Evolutionary conservation across 2,113 vertebrate species (phyloP).

Genomic region (Pedionomus torquatus): DNA sequence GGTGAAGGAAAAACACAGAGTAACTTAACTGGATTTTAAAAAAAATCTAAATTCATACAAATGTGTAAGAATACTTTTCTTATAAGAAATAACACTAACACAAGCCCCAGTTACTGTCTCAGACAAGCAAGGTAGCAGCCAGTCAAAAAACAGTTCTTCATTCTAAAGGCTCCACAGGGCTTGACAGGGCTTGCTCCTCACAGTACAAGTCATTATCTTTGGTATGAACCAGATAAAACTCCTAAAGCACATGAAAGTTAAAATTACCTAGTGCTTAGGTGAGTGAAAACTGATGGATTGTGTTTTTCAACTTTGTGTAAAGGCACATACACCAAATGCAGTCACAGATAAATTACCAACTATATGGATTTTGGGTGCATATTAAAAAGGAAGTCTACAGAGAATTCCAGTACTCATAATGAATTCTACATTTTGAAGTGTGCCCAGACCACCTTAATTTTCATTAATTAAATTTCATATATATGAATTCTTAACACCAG

Average conservation of each 20-base stretch:
- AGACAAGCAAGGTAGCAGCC: background rate
- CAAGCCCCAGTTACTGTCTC: background rate
- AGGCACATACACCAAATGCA: accelerated
- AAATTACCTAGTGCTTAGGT: background rate
- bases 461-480: background rate
- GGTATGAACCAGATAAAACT: background rate
- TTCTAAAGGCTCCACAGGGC: background rate
- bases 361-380: background rate
- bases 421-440: background rate
- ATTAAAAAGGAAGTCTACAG: background rate
- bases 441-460: background rate
- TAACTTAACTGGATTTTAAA: background rate
- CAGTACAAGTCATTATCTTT: background rate
- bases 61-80: background rate
- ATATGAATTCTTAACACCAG: background rate
- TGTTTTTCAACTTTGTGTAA: accelerated
- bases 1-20: background rate
- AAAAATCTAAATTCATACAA: background rate
- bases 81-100: background rate
- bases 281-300: background rate
- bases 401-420: background rate
- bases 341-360: background rate
- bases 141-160: background rate
- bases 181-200: background rate
- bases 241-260: background rate